Evolutionary conservation across 2,113 vertebrate species (phyloP).

Genomic region (Cathartes aura): DNA sequence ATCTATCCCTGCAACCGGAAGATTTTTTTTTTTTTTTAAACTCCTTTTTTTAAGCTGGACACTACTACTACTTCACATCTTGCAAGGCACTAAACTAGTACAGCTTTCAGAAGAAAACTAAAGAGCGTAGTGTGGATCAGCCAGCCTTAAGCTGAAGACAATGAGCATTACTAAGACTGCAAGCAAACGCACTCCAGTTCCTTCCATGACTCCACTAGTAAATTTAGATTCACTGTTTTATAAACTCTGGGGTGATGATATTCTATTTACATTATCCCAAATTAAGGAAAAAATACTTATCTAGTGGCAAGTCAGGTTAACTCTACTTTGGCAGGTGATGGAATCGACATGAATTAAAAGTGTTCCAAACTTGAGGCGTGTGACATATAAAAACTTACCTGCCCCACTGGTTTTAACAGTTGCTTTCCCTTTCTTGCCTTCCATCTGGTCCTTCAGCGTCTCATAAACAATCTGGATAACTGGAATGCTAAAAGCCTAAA

Average conservation of each 20-base stretch:
- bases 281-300: not conserved
- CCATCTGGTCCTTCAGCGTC: constrained; percentile 94
- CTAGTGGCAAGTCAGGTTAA: not conserved
- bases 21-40: not conserved
- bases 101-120: not conserved
- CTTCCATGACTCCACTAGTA: not conserved
- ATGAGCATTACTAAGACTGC: not conserved
- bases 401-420: constrained; percentile 90
- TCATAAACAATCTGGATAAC: constrained; percentile 98
- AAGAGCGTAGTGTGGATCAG: not conserved
- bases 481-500: constrained; percentile 96
- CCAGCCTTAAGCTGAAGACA: not conserved
- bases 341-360: not conserved
- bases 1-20: not conserved
- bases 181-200: not conserved
- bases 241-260: not conserved
- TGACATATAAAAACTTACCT: constrained; percentile 70
- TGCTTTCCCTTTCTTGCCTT: constrained; percentile 93
- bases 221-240: not conserved
- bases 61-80: not conserved
- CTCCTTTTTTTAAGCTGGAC: not conserved
- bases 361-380: not conserved
- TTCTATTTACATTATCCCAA: not conserved
- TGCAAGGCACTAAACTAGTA: not conserved
- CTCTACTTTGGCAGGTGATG: not conserved